These are phyloP conservation scores for Ambastaia sidthimunki DNA, from an alignment of 2,797 vertebrate genomes.

Conservation along the genomic window DNA sequence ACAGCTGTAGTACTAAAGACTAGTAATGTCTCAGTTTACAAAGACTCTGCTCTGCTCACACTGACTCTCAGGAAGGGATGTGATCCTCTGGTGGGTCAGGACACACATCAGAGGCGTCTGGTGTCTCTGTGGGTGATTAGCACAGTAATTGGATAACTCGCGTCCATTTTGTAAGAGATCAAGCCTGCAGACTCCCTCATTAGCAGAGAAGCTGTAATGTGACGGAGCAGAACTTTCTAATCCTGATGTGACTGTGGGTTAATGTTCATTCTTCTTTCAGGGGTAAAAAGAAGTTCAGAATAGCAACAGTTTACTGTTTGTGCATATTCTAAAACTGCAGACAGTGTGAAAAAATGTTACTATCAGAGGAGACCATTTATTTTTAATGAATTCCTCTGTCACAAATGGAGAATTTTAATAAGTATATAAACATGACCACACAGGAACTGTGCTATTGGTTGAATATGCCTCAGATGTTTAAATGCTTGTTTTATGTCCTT, in stretches of 20 bases:
- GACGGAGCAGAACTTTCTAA: neutral
- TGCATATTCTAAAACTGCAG: too few species aligned
- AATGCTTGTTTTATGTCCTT: neutral
- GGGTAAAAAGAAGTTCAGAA: too few species aligned
- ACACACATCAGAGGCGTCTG: slow-evolving; percentile 25
- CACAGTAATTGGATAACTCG: slow-evolving; percentile 31
- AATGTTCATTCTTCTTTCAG: too few species aligned
- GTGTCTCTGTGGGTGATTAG: slow-evolving; percentile 42
- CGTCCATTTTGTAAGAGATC: slow-evolving; percentile 35
- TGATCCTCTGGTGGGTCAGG: slow-evolving; percentile 28
- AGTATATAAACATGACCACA: neutral
- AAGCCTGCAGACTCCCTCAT: slow-evolving; percentile 30
- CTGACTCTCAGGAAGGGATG: slow-evolving; percentile 26
- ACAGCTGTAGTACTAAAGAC: neutral
- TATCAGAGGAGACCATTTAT: neutral
- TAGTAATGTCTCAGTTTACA: too few species aligned
- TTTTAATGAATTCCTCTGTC: neutral
- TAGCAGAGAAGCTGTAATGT: slow-evolving; percentile 20
- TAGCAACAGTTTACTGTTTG: too few species aligned
- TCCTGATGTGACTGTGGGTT: neutral
- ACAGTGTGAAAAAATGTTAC: neutral
- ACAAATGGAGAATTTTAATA: neutral
- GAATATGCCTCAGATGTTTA: neutral
- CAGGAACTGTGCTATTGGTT: too few species aligned
- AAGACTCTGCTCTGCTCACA: too few species aligned